Evolutionary conservation across 2,797 vertebrate genomes (phyloP).

Genomic region (Buphagus erythrorhynchus): DNA sequence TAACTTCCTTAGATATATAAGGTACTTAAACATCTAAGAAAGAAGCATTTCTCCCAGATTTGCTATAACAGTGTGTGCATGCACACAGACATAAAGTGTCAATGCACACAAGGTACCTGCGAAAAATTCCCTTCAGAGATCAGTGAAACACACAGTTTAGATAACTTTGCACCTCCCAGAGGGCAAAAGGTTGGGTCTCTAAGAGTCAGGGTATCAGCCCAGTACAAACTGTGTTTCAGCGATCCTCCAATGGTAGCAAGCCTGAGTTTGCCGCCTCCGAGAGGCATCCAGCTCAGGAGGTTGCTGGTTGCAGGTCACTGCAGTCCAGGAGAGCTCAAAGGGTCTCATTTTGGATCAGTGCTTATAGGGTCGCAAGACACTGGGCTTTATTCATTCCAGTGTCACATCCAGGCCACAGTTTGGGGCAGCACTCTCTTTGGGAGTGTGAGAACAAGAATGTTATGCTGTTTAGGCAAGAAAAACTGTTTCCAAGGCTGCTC

Average conservation of each 20-base stretch:
- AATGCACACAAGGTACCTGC: not conserved
- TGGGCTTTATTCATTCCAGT: too few species aligned
- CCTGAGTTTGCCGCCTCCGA: not conserved
- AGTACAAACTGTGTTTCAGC: accelerated
- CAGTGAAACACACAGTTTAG: not conserved
- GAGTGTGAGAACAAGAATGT: not conserved
- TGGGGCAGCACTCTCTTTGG: not conserved
- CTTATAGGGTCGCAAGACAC: accelerated
- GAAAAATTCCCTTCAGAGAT: not conserved
- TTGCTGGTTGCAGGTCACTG: accelerated
- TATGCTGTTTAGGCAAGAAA: not conserved
- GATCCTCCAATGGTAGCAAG: not conserved
- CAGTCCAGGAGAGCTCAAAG: not conserved
- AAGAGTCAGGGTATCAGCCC: not conserved
- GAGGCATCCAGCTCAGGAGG: accelerated
- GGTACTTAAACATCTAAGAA: not conserved
- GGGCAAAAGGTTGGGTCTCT: accelerated
- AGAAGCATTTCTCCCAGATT: not conserved
- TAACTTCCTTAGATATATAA: not conserved
- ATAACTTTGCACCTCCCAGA: not conserved
- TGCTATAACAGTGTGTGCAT: too few species aligned
- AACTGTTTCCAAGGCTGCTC: not conserved
- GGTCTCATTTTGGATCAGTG: not conserved
- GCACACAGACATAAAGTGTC: not conserved
- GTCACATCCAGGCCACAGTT: too few species aligned